Evolutionary conservation across 2,888 invertebrate species (phyloP), one percentile per base, ranked within the genome.

Genomic region (Smittia aterrima): DNA sequence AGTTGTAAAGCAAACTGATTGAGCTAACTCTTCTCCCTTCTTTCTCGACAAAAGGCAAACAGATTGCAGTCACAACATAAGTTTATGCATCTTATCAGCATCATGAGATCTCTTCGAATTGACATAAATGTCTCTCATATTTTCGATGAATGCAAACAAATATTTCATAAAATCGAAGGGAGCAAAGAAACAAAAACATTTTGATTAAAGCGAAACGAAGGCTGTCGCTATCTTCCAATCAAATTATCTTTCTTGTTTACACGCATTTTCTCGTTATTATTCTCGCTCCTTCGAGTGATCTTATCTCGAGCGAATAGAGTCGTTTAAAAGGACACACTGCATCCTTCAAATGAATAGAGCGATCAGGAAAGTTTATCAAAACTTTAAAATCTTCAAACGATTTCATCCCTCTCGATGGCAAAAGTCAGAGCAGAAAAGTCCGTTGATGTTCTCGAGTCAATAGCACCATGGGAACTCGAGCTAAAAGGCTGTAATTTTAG

Each of bases 211-310:
- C 16, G 47, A 70, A 54, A 32, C 53, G 27, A 9, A 32, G 70
- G 53, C 53, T 41, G 70, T 20, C 32, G 18, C 53, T 70, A 70
- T 70, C 70, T 27, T 4, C 4, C 20, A 22, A 70, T 70, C 70
- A 70, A 70, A 70, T 70, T 70, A 70, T 70, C 70, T 70, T 16
- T 70, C 70, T 70, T 70, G 70, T 70, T 70, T 70, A 54, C 70
- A 70, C n/a, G 20, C 32, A 40, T 54, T 70, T 11, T 18, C 13
- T 25, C n/a, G 27, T 66, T 66, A 66, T n/a, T 66, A 38, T 38
- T 38, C 13, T 18, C 20, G 38, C 27, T 40, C 9, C 64, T 24
- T 25, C 64, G 25, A 25, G 2, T 25, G 32, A 64, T 64, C n/a
- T 11, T 25, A n/a, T 27, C 32, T 11, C 32, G 4, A 3, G 32